Evolutionary conservation across 2,113 vertebrate species (phyloP), one percentile per base, ranked within the genome.

Genomic region (Podarcis muralis): DNA sequence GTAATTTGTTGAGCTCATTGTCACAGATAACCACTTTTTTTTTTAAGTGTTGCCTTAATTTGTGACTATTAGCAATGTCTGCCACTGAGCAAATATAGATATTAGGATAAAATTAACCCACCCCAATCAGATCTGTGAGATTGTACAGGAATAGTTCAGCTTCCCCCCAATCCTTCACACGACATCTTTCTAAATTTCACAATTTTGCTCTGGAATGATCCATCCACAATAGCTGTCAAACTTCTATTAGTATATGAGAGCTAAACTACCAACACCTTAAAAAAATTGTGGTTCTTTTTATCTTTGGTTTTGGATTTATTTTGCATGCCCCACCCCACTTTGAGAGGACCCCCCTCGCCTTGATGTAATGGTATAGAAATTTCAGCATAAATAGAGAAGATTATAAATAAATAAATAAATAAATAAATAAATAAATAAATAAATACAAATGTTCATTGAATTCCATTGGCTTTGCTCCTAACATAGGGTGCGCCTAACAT

Each of bases 1-100:
- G 35, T 37, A 72, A 89, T 94, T 84, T 88, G 3, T 87, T 69
- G 71, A 93, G 75, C 87, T 93, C 91, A 83, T 48, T 93, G 59
- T 82, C 12, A 0, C 40, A 88, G 93, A 91, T 92, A 91, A 90
- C 91, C 81, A 87, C 89, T 66, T 22, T 88, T 93, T 93, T 84
- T 40, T 76, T 91, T 76, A 93, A 84, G 37, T 92, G 27, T 15
- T 84, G 40, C 32, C 62, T 87, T 91, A 89, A 87, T 92, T 92
- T 92, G 88, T 87, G 30, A 53, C 72, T 40, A 80, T 89, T 76
- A 92, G 35, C 88, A 85, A 89, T 53, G 87, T 92, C 82, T 90
- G 65, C 81, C 91, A 91, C 22, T 82, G 71, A 81, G 87, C 86
- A 88, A 88, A 85, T 0, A 0, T 93, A 85, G 57, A 68, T 81